A percentile compares a stretch with the other conserved stretches of the same genome.
phyloP scores from a whole-genome alignment of 2,888 invertebrate genomes.

The Mylabris sibirica region DNA sequence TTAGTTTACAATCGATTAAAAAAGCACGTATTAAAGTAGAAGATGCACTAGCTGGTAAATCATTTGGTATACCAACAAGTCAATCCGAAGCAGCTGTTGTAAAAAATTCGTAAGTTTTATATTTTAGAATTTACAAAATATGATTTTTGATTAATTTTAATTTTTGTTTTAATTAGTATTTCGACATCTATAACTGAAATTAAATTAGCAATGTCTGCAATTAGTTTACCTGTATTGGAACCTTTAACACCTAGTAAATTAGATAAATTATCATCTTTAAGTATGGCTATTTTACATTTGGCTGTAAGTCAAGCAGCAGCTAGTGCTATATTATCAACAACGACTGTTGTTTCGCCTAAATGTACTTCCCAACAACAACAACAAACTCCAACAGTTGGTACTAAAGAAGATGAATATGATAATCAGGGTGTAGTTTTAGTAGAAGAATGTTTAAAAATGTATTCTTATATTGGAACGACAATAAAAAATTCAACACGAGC shows the following conservation, averaged over 20 bases:
- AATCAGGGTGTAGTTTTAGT: constrained; percentile 82
- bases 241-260: constrained; percentile 86
- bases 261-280: constrained; percentile 80
- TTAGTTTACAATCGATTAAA: constrained; percentile 74
- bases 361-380: constrained; percentile 58
- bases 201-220: constrained; percentile 80
- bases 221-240: constrained; percentile 87
- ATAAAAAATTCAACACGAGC: constrained; percentile 87
- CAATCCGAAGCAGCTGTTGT: constrained; percentile 75
- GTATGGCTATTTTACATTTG: constrained; percentile 84
- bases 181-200: constrained; percentile 85
- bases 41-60: constrained; percentile 72
- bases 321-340: constrained; percentile 67
- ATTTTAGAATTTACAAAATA: constrained; percentile 1
- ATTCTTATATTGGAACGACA: constrained; percentile 79
- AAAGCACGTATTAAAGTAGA: constrained; percentile 70
- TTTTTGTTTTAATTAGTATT: constrained; percentile 64
- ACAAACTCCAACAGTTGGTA: constrained; percentile 48
- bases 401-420: constrained; percentile 79
- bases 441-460: constrained; percentile 87
- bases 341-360: constrained; percentile 69
- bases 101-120: constrained; percentile 65
- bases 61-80: constrained; percentile 71
- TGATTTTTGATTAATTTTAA: background rate
- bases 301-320: constrained; percentile 76